phyloP scores from a whole-genome alignment of 2,797 vertebrate species.

The Amblyraja radiata region DNA sequence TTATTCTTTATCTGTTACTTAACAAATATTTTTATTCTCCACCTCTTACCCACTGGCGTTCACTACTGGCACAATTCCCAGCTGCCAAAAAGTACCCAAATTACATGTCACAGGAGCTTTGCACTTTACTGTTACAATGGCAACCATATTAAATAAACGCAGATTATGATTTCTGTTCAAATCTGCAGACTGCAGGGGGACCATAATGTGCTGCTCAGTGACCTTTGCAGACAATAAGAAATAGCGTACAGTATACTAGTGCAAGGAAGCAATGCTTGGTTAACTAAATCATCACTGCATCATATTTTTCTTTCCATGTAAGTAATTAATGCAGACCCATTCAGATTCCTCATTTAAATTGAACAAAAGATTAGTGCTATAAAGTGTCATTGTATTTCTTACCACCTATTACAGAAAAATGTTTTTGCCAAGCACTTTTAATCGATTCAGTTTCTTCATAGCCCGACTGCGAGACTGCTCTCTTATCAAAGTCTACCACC shows the following conservation, averaged over 20 bases:
- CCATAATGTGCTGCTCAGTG: background rate
- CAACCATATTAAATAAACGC: background rate
- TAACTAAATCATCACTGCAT: background rate
- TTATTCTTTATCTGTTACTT: background rate
- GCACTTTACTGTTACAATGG: background rate
- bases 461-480: slow-evolving; percentile 39
- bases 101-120: too few relatives aligned
- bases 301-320: background rate
- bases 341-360: slow-evolving; percentile 10
- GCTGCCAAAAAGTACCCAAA: background rate
- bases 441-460: slow-evolving; percentile 47
- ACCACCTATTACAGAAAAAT: slow-evolving; percentile 26
- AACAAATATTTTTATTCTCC: background rate
- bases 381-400: slow-evolving; percentile 1
- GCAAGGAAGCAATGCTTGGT: background rate
- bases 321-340: slow-evolving; percentile 26
- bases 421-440: slow-evolving; percentile 36
- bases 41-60: background rate
- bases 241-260: background rate
- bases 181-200: background rate
- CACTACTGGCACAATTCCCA: background rate
- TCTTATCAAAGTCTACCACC: slow-evolving; percentile 46
- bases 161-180: slow-evolving; percentile 1
- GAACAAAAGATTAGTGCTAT: slow-evolving; percentile 8
- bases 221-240: background rate